Evolutionary conservation across 1,140 invertebrate genomes (phyloP).

Genomic region (Caenorhabditis inopinata): DNA sequence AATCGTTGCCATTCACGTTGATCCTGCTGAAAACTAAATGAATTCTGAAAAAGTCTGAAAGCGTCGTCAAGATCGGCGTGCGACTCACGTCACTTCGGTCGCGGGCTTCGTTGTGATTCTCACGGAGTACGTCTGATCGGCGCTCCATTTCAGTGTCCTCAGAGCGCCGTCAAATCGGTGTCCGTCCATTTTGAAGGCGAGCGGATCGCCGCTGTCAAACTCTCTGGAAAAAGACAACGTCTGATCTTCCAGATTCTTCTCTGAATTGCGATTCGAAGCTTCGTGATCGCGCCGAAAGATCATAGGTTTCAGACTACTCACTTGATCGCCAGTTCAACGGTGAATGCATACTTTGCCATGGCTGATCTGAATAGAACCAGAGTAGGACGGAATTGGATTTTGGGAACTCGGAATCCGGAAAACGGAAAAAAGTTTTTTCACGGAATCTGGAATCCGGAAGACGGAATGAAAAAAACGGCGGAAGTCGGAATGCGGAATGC

Average conservation of each 20-base stretch:
- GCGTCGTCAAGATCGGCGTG: too few relatives aligned
- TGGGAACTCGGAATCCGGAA: too few relatives aligned
- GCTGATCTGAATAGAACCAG: not conserved
- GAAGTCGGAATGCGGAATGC: not conserved
- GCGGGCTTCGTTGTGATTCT: constrained; percentile 22
- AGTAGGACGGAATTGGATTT: not conserved
- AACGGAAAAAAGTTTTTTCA: too few relatives aligned
- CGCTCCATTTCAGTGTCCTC: constrained; percentile 34
- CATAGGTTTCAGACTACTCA: too few relatives aligned
- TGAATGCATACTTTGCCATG: not conserved
- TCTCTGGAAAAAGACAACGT: not conserved
- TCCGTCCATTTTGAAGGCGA: constrained; percentile 42
- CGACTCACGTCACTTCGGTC: constrained; percentile 35
- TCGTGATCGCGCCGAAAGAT: too few relatives aligned
- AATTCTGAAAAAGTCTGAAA: not conserved
- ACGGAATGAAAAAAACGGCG: not conserved
- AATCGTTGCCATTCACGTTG: not conserved
- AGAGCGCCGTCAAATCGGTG: constrained; percentile 31
- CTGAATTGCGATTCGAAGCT: not conserved
- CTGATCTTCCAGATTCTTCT: not conserved
- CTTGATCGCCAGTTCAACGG: not conserved
- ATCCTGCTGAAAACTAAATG: not conserved
- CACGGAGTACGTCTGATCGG: constrained; percentile 26
- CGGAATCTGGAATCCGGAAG: too few relatives aligned
- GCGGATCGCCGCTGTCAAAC: constrained; percentile 34